These are phyloP conservation scores for Aleiodes sp. DNA, from an alignment of 1,140 invertebrate species.

Conservation along the genomic window DNA sequence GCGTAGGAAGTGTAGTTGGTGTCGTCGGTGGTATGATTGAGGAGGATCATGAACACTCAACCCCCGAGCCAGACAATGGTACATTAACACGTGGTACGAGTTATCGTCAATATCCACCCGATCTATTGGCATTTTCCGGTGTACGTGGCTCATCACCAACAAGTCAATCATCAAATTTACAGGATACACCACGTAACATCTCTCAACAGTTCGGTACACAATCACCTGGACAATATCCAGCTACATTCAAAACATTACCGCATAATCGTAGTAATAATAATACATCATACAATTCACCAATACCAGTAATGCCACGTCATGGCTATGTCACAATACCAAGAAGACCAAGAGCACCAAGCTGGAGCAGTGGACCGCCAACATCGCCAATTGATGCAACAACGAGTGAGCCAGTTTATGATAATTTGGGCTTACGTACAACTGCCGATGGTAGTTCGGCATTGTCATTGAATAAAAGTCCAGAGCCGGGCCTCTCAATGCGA, in stretches of 20 bases:
- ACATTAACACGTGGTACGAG: conserved; percentile 61
- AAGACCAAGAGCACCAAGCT: conserved; percentile 81
- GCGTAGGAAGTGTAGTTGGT: conserved; percentile 36
- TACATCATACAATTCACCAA: conserved; percentile 71
- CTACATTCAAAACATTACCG: conserved; percentile 74
- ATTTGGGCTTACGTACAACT: conserved; percentile 83
- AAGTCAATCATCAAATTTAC: conserved; percentile 80
- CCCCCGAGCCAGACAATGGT: conserved; percentile 53
- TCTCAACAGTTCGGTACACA: conserved; percentile 43
- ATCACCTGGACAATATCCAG: conserved; percentile 55
- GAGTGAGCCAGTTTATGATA: conserved; percentile 85
- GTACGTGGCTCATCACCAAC: conserved; percentile 66
- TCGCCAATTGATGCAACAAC: conserved; percentile 60
- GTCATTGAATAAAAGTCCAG: conserved; percentile 74
- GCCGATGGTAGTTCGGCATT: conserved; percentile 84
- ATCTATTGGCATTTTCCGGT: conserved; percentile 80
- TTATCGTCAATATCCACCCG: conserved; percentile 77
- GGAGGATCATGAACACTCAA: conserved; percentile 26
- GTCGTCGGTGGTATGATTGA: conserved; percentile 38
- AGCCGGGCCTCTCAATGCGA: conserved; percentile 59
- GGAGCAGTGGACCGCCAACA: conserved; percentile 73
- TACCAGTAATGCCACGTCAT: conserved; percentile 73
- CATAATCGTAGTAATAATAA: conserved; percentile 75
- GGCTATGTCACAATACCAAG: conserved; percentile 87
- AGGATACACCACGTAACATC: conserved; percentile 69